These are phyloP conservation scores for Anisognathus igniventris DNA, from an alignment of 2,797 vertebrate species.

Conservation along the genomic window DNA sequence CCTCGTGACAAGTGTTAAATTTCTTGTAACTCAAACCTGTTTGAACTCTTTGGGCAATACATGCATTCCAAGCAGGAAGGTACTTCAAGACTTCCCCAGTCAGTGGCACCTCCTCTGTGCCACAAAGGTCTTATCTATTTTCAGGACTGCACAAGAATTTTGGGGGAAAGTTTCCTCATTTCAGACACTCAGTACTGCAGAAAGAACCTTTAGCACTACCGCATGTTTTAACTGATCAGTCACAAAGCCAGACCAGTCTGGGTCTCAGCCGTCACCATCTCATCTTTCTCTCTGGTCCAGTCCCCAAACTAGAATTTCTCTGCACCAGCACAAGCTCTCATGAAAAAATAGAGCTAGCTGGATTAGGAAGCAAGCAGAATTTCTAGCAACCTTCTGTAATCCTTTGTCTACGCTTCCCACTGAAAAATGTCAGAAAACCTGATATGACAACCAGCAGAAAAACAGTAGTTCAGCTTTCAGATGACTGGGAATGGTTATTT, in stretches of 20 bases:
- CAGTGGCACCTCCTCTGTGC: background rate
- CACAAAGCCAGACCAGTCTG: background rate
- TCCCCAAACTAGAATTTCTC: background rate
- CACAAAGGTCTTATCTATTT: background rate
- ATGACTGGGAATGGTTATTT: background rate
- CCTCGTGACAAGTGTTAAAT: background rate
- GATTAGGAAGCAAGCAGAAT: background rate
- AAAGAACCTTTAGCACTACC: background rate
- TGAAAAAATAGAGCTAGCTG: background rate
- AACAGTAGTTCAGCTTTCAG: background rate
- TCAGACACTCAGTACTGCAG: background rate
- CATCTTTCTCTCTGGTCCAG: background rate
- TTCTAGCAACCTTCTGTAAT: background rate
- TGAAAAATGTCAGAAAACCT: background rate
- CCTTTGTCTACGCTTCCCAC: background rate
- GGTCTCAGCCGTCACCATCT: background rate
- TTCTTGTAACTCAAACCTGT: background rate
- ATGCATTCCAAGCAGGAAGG: background rate
- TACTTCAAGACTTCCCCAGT: background rate
- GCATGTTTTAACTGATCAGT: background rate
- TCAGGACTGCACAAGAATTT: background rate
- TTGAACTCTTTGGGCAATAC: background rate
- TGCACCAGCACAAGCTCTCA: background rate
- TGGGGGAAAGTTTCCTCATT: background rate
- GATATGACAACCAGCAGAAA: background rate